Evolutionary conservation across 2,113 vertebrate species (phyloP).

Genomic region (Dasyornis broadbenti): DNA sequence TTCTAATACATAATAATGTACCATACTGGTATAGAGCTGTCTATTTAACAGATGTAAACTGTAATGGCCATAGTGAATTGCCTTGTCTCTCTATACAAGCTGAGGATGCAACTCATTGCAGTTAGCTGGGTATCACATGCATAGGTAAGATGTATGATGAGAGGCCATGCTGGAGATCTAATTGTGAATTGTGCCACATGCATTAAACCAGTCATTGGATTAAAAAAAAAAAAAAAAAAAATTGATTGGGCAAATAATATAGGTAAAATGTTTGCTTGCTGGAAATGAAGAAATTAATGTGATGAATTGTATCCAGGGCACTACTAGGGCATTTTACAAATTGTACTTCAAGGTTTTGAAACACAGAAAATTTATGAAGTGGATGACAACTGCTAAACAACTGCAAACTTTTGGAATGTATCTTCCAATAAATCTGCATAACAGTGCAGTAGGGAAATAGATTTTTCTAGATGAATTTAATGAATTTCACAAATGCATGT

Average conservation of each 20-base stretch:
- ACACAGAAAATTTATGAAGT: not conserved
- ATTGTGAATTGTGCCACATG: not conserved
- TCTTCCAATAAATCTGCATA: not conserved
- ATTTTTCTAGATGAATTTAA: conserved; percentile 1
- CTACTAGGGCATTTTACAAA: not conserved
- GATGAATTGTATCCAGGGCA: not conserved
- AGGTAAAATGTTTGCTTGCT: not conserved
- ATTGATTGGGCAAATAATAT: not conserved
- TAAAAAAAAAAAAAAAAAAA: not conserved
- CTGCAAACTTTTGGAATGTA: not conserved
- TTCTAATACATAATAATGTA: not conserved
- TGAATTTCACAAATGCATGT: conserved; percentile 4
- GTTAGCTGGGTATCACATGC: not conserved
- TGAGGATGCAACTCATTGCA: not conserved
- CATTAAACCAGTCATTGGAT: not conserved
- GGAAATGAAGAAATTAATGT: not conserved
- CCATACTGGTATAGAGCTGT: not conserved
- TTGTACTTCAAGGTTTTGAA: not conserved
- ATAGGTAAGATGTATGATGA: not conserved
- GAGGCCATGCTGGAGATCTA: not conserved
- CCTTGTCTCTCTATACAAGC: not conserved
- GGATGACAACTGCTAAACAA: conserved; percentile 9
- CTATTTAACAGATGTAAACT: not conserved
- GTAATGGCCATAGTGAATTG: not conserved
- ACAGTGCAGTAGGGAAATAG: not conserved